Percentiles rank a stretch among this genome's conserved stretches.
Conservation (phyloP, 1,140 invertebrate genomes). For the Atta texana region DNA sequence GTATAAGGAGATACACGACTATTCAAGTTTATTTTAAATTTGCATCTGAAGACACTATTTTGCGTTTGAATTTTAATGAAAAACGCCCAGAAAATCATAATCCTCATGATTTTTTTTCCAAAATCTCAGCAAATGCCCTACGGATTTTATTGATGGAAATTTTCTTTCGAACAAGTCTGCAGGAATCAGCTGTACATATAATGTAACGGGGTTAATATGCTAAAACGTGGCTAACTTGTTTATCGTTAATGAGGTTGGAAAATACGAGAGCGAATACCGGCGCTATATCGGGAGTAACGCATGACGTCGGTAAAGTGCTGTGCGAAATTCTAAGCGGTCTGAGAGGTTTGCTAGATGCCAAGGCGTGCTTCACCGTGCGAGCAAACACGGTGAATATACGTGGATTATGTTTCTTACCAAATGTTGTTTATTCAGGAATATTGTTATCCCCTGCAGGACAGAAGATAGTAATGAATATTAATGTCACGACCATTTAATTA, state of each 20-base stretch:
- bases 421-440: constrained; percentile 46
- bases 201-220: constrained; percentile 46
- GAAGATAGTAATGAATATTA: constrained; percentile 63
- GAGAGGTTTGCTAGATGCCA: neutral
- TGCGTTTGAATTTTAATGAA: neutral
- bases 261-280: constrained; percentile 26
- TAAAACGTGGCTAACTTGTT: constrained; percentile 58
- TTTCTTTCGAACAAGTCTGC: constrained; percentile 26
- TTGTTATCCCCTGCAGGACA: constrained; percentile 29
- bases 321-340: constrained; percentile 42
- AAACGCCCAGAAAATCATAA: neutral
- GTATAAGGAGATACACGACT: too few species aligned
- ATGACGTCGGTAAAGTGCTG: constrained; percentile 33
- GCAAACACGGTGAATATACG: constrained; percentile 35
- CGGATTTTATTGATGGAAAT: constrained; percentile 23
- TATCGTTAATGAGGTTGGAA: constrained; percentile 55
- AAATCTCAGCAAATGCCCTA: neutral
- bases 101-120: neutral
- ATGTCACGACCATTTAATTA: constrained; percentile 55
- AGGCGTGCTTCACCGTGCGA: constrained; percentile 21
- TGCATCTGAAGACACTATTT: neutral
- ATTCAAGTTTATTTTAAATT: neutral
- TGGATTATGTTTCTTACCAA: constrained; percentile 56
- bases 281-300: constrained; percentile 20
- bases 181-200: constrained; percentile 38